Evolutionary conservation across 2,888 invertebrate genomes (phyloP).

Genomic region (Caenorhabditis parvicauda): DNA sequence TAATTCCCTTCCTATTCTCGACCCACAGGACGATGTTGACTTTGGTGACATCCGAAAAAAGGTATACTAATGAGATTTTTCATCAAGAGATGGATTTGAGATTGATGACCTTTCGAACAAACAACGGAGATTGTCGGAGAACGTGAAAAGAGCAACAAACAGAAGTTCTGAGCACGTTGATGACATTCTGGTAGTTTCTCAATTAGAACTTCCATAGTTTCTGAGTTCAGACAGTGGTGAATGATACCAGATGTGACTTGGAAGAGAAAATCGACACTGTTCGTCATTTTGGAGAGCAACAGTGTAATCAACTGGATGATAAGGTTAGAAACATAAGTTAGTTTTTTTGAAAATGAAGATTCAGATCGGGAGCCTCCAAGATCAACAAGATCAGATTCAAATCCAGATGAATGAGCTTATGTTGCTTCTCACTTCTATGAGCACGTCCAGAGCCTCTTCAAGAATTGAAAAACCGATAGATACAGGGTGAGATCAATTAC

Average conservation of each 20-base stretch:
- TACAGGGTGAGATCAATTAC: conserved; percentile 5
- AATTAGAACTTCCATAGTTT: neutral
- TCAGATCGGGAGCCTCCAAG: conserved; percentile 19
- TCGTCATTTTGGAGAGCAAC: conserved; percentile 20
- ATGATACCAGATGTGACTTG: conserved; percentile 23
- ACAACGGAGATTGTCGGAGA: conserved; percentile 6
- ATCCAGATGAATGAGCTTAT: conserved; percentile 18
- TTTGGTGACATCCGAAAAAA: too few relatives aligned
- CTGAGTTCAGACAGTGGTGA: conserved; percentile 18
- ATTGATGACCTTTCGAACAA: conserved; percentile 11
- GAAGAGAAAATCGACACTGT: conserved; percentile 27
- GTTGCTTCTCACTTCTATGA: conserved; percentile 8
- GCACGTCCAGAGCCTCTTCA: conserved; percentile 3
- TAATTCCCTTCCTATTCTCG: too few relatives aligned
- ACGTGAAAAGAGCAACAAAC: conserved; percentile 7
- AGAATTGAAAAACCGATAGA: neutral
- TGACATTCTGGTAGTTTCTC: conserved; percentile 13
- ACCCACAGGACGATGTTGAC: too few relatives aligned
- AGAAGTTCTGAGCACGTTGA: conserved; percentile 17
- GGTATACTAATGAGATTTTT: too few relatives aligned
- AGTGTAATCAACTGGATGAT: conserved; percentile 21
- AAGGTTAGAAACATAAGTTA: conserved; percentile 9
- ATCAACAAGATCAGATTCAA: conserved; percentile 16
- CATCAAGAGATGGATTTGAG: too few relatives aligned
- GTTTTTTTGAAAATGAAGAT: neutral